Conservation (phyloP, 2,113 vertebrate genomes). For the Hyperoodon ampullatus region DNA sequence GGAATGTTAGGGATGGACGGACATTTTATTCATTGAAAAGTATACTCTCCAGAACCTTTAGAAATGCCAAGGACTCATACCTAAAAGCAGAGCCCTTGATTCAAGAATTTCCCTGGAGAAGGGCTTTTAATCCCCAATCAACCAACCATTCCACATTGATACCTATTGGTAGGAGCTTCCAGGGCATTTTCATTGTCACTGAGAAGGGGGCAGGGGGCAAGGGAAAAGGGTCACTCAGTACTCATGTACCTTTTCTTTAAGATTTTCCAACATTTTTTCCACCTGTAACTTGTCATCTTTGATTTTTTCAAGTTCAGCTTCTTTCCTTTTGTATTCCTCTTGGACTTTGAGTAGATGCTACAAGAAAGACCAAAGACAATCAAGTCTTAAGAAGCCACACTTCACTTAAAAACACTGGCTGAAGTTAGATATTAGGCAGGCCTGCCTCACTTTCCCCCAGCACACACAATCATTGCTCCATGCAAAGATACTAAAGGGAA, state of each 20-base stretch:
- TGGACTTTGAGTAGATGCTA: slow-evolving; percentile 96
- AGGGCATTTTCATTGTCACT: slow-evolving; percentile 27
- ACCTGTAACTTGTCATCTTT: slow-evolving; percentile 93
- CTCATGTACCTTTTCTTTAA: slow-evolving; percentile 91
- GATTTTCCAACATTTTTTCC: slow-evolving; percentile 90
- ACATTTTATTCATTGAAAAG: slow-evolving; percentile 9
- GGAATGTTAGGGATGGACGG: background rate
- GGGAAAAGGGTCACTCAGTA: background rate
- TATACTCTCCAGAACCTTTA: background rate
- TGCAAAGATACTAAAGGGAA: background rate
- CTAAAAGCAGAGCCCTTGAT: slow-evolving; percentile 66
- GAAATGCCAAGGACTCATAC: slow-evolving; percentile 13
- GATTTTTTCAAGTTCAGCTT: slow-evolving; percentile 92
- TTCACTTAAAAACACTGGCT: slow-evolving; percentile 22
- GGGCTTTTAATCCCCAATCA: slow-evolving; percentile 10
- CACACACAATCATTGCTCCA: slow-evolving; percentile 1
- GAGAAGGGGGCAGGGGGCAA: background rate
- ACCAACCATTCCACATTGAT: background rate
- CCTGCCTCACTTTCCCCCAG: background rate
- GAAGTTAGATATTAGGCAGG: background rate
- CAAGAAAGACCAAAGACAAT: slow-evolving; percentile 63
- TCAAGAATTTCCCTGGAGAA: slow-evolving; percentile 10
- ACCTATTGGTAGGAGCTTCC: background rate
- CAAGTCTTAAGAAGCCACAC: background rate
- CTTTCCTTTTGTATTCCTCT: slow-evolving; percentile 93